Evolutionary conservation across 2,797 vertebrate genomes (phyloP).

Genomic region (Euthynnus affinis): DNA sequence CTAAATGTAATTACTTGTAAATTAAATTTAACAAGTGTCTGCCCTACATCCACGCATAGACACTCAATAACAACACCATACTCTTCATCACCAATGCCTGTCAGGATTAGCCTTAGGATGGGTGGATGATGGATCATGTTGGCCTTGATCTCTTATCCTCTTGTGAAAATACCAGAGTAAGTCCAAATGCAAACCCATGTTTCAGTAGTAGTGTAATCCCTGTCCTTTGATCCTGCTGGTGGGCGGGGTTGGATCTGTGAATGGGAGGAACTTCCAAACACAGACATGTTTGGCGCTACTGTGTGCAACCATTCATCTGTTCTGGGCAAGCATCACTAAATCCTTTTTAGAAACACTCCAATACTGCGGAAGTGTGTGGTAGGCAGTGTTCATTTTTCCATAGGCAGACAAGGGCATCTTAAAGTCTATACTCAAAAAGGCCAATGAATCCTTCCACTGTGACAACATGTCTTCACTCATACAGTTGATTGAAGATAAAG

Average conservation of each 20-base stretch:
- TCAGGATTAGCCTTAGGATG: conserved; percentile 40
- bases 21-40: conserved; percentile 14
- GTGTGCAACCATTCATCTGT: conserved; percentile 18
- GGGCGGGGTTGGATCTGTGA: conserved; percentile 23
- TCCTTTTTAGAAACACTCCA: background rate
- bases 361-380: background rate
- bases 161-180: conserved; percentile 45
- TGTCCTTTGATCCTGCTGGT: conserved; percentile 31
- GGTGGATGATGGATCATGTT: conserved; percentile 35
- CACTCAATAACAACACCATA: background rate
- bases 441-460: background rate
- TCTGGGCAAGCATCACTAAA: background rate
- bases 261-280: conserved; percentile 26
- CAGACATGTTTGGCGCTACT: conserved; percentile 34
- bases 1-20: conserved; percentile 37
- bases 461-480: background rate
- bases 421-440: background rate
- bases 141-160: conserved; percentile 45
- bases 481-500: background rate
- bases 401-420: background rate
- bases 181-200: conserved; percentile 39
- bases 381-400: background rate
- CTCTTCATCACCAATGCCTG: conserved; percentile 11
- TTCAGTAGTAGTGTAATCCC: conserved; percentile 46
- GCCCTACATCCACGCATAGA: conserved; percentile 10